Percentiles rank a stretch among this genome's conserved stretches.
phyloP scores from a whole-genome alignment of 2,113 vertebrate genomes.

The Eidolon helvum region DNA sequence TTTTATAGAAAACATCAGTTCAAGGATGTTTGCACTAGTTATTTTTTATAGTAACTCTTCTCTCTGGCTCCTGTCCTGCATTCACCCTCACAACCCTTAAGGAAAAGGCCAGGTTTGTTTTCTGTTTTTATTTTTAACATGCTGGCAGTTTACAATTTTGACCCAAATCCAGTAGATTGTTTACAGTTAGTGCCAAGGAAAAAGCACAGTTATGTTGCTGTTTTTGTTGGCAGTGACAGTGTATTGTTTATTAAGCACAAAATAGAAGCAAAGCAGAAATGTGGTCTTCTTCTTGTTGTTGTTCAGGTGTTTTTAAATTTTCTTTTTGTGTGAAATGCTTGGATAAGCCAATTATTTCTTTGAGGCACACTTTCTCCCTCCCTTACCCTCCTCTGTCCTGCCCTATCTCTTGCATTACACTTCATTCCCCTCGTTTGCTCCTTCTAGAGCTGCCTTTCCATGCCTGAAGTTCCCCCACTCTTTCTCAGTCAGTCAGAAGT shows the following conservation, averaged over 20 bases:
- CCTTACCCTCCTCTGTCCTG: background rate
- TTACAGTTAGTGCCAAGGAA: constrained; percentile 52
- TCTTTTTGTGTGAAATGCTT: background rate
- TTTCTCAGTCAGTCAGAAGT: background rate
- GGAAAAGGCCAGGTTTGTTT: constrained; percentile 64
- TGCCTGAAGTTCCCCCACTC: background rate
- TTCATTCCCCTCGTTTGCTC: background rate
- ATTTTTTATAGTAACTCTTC: constrained; percentile 67
- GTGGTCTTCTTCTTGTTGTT: background rate
- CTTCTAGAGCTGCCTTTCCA: background rate
- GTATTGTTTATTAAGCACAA: constrained; percentile 49
- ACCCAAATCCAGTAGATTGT: constrained; percentile 66
- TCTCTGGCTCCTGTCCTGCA: constrained; percentile 52
- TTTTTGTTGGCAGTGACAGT: constrained; percentile 21
- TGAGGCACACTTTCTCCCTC: background rate
- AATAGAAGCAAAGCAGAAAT: constrained; percentile 47
- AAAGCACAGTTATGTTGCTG: background rate
- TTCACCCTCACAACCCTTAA: constrained; percentile 29
- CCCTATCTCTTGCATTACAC: background rate
- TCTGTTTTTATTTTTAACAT: constrained; percentile 61
- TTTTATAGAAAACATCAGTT: constrained; percentile 78
- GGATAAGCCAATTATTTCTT: background rate
- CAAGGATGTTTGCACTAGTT: constrained; percentile 62
- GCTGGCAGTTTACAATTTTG: constrained; percentile 54
- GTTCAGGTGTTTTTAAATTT: background rate